Evolutionary conservation across 2,888 invertebrate genomes (phyloP), one percentile per base, ranked within the genome.

Genomic region (Spilarctia lutea): DNA sequence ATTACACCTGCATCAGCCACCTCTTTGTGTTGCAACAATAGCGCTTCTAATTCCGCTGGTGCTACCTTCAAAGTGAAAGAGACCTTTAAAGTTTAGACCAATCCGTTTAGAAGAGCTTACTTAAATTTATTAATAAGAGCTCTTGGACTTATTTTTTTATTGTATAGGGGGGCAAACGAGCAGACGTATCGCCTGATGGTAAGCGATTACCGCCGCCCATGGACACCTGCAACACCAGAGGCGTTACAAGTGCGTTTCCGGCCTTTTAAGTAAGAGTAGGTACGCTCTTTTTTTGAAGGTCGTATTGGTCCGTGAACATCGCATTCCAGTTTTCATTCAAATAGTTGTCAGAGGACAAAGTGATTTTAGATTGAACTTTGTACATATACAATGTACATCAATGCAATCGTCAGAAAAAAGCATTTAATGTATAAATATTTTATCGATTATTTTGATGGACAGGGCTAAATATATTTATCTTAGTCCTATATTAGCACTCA

Each of bases 31-130:
- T 97, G 97, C 72, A 98, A 93, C 63, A 99, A 91, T 70, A 99
- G 87, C 27, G 97, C 97, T 92, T 99, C 99, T 63, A 99, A 92
- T 93, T 99, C 99, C 1, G 98, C 98, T 4, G 99, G 99, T 0
- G 98, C 97, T 63, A 97, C 97, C 97, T 97, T 87, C 3, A 60
- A 56, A 70, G 20, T n/a, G 11, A 71, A 16, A 70, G 10, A 13
- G 24, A 24, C n/a, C n/a, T n/a, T n/a, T 13, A 39, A 20, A 30
- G 18, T 4, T 8, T 7, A 0, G 7, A 3, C 60, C 4, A n/a
- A 27, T n/a, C 3, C 0, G n/a, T 60, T 63, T 4, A 13, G 16
- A 24, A 24, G 52, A 56, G 0, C n/a, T 45, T 13, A 45, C 6
- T 45, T 18, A 0, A 18, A 45, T 45, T 16, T 45, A 45, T 45